These are phyloP conservation scores for Neuroterus valhalla DNA, from an alignment of 1,140 invertebrate genomes.

Conservation along the genomic window DNA sequence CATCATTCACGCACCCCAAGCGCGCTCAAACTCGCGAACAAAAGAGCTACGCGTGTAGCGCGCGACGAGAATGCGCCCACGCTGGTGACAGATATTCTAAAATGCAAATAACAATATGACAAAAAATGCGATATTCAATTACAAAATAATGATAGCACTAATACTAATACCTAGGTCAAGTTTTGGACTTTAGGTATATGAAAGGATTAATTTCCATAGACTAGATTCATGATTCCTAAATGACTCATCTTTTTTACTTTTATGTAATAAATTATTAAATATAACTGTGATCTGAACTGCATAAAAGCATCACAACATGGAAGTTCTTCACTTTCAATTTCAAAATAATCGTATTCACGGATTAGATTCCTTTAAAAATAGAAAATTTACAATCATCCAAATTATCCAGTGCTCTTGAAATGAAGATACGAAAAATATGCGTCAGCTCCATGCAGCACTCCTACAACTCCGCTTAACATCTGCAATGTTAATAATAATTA, in stretches of 20 bases:
- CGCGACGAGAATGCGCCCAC: too few species aligned
- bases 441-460: slow-evolving; percentile 83
- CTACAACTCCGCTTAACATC: slow-evolving; percentile 84
- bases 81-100: too few species aligned
- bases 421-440: slow-evolving; percentile 79
- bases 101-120: too few species aligned
- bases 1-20: too few species aligned
- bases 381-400: background rate
- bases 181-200: too few species aligned
- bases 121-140: too few species aligned
- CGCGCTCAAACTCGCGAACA: too few species aligned
- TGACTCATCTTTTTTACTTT: background rate
- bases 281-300: background rate
- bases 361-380: slow-evolving; percentile 3
- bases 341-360: background rate
- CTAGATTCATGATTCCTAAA: background rate
- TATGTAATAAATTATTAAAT: background rate
- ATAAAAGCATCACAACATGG: background rate
- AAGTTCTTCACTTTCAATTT: background rate
- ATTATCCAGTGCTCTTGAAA: slow-evolving; percentile 10
- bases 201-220: too few species aligned
- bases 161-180: too few species aligned
- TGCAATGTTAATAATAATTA: slow-evolving; percentile 70
- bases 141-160: too few species aligned
- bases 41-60: too few species aligned